Percentiles rank a stretch among this genome's conserved stretches.
phyloP scores from a whole-genome alignment of 1,140 invertebrate genomes.

The Drosophila auraria region DNA sequence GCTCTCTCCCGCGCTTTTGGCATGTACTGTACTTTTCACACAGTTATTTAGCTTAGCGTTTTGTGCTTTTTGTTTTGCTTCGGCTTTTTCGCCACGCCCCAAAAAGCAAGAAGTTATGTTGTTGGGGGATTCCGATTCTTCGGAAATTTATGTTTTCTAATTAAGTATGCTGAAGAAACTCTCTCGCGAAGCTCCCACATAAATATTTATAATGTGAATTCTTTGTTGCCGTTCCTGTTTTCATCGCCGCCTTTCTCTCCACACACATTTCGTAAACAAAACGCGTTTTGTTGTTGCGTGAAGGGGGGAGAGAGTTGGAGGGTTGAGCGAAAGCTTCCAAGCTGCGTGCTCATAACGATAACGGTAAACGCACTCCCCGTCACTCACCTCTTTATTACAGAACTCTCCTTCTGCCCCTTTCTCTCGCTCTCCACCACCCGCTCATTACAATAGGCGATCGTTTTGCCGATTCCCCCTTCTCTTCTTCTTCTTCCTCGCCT shows the following conservation, averaged over 20 bases:
- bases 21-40: conserved; percentile 70
- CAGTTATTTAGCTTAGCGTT: conserved; percentile 42
- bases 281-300: conserved; percentile 72
- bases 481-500: conserved; percentile 1
- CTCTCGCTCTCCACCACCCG: background rate
- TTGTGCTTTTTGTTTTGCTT: conserved; percentile 76
- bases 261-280: conserved; percentile 81
- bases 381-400: conserved; percentile 8
- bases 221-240: conserved; percentile 68
- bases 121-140: conserved; percentile 10
- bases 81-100: conserved; percentile 56
- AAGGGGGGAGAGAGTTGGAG: conserved; percentile 15
- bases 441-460: conserved; percentile 28
- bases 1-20: conserved; percentile 12
- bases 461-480: conserved; percentile 14
- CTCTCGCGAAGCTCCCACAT: conserved; percentile 55
- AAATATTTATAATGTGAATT: conserved; percentile 59
- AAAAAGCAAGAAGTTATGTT: conserved; percentile 29
- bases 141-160: conserved; percentile 51
- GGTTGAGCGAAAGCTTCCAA: conserved; percentile 19
- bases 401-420: background rate
- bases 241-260: conserved; percentile 48
- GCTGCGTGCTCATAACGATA: conserved; percentile 74
- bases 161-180: conserved; percentile 70
- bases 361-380: conserved; percentile 53